Evolutionary conservation across 2,797 vertebrate species (phyloP), one percentile per base, ranked within the genome.

Genomic region (Melanogrammus aeglefinus): DNA sequence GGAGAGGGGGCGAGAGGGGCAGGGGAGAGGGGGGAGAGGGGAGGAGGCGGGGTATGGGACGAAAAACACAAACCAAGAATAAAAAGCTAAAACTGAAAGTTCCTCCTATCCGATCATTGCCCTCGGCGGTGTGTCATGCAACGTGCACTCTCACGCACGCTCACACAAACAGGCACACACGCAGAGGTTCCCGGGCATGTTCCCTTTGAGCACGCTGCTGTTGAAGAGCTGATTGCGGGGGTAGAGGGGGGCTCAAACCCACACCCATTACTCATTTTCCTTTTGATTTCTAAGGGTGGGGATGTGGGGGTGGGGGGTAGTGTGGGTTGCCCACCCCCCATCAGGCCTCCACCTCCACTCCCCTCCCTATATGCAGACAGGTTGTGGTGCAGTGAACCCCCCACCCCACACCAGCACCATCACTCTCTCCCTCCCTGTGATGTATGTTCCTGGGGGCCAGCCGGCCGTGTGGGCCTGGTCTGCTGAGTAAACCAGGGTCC

Each of bases 401-500:
- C 87, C 71, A 36, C 84, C 44, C 44, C 44, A 13, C 44, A 16
- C 14, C 13, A 13, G 3, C 44, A 4, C 44, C 13, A 13, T 47
- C 44, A 16, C 44, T 47, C 44, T 18, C 44, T 47, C 44, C 18
- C 44, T 47, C 44, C 18, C 44, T 47, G 12, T 47, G 92, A 94
- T 93, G 91, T 92, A 92, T 93, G 92, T 88, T 90, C 85, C 87
- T 87, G 51, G 6, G 16, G 76, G 84, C 82, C 84, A 3, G 82
- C 81, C 29, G 89, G 90, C 88, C 83, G 88, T 92, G 91, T 92
- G 92, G 91, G 88, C 91, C 82, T 1, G 29, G 71, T 85, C 79
- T 39, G 77, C 87, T 88, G 89, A 93, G 91, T 84, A 66, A 88
- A 90, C 78, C 83, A 92, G 92, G 92, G 88, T n/a, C 87, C 89